A percentile compares a stretch with the other conserved stretches of the same genome.
phyloP scores from a whole-genome alignment of 2,888 invertebrate genomes.

The Buathra laborator region DNA sequence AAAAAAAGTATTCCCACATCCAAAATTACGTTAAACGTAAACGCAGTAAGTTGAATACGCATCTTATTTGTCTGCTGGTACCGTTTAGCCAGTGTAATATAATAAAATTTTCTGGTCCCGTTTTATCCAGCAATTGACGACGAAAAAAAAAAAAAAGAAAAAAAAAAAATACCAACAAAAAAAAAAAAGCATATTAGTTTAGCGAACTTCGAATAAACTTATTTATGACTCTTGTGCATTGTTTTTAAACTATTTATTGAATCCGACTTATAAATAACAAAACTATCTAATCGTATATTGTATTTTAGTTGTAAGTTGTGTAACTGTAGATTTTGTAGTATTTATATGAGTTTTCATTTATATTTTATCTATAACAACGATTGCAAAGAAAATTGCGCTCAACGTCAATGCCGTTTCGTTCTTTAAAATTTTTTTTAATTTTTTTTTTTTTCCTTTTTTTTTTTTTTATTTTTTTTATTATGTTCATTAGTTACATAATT shows the following conservation, averaged over 20 bases:
- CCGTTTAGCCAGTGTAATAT: slow-evolving; percentile 67
- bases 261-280: slow-evolving; percentile 75
- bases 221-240: slow-evolving; percentile 81
- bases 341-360: slow-evolving; percentile 74
- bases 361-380: slow-evolving; percentile 61
- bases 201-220: slow-evolving; percentile 71
- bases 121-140: slow-evolving; percentile 76
- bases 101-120: slow-evolving; percentile 68
- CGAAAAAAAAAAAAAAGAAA: slow-evolving; percentile 27
- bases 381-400: slow-evolving; percentile 15
- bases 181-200: slow-evolving; percentile 61
- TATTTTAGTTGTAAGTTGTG: slow-evolving; percentile 76
- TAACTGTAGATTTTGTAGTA: slow-evolving; percentile 77
- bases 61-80: slow-evolving; percentile 61
- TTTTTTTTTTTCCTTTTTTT: slow-evolving; percentile 49
- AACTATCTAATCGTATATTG: slow-evolving; percentile 75
- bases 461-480: slow-evolving; percentile 56
- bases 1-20: slow-evolving; percentile 50
- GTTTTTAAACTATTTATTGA: slow-evolving; percentile 82
- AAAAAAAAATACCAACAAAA: neutral
- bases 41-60: slow-evolving; percentile 55
- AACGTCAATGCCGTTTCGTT: slow-evolving; percentile 44
- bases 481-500: slow-evolving; percentile 68
- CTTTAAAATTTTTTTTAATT: slow-evolving; percentile 53
- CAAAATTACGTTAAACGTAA: slow-evolving; percentile 59